Conservation (phyloP, 2,888 invertebrate species). For the Brachylomia viminalis region DNA sequence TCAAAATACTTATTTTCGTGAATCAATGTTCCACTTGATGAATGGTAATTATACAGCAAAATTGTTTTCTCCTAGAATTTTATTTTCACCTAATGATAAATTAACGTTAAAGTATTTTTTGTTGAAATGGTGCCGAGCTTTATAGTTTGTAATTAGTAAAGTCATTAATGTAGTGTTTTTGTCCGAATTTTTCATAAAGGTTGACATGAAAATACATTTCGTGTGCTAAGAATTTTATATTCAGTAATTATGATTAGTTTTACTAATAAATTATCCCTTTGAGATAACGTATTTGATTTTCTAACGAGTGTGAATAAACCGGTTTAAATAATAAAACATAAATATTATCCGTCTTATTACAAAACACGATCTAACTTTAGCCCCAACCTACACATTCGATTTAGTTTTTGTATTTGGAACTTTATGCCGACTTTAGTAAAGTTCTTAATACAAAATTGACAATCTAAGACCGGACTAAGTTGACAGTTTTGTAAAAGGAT, state of each 20-base stretch:
- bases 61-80: slow-evolving; percentile 33
- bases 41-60: slow-evolving; percentile 33
- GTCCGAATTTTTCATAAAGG: slow-evolving; percentile 14
- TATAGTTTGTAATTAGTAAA: slow-evolving; percentile 55
- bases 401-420: no score
- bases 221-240: slow-evolving; percentile 7
- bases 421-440: no score
- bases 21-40: slow-evolving; percentile 26
- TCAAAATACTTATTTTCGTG: slow-evolving; percentile 18
- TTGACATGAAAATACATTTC: slow-evolving; percentile 38
- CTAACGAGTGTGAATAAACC: background rate
- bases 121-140: slow-evolving; percentile 24
- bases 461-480: no score
- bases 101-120: slow-evolving; percentile 30
- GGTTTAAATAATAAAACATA: background rate
- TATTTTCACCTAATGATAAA: slow-evolving; percentile 40
- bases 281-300: background rate
- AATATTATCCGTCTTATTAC: no score
- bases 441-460: no score
- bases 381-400: no score
- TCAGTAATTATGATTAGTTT: slow-evolving; percentile 27
- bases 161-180: slow-evolving; percentile 44
- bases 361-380: no score
- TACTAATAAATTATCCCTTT: slow-evolving; percentile 5
- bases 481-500: no score